Evolutionary conservation across 2,888 invertebrate genomes (phyloP), one percentile per base, ranked within the genome.

Genomic region (Oxytorus armatus): DNA sequence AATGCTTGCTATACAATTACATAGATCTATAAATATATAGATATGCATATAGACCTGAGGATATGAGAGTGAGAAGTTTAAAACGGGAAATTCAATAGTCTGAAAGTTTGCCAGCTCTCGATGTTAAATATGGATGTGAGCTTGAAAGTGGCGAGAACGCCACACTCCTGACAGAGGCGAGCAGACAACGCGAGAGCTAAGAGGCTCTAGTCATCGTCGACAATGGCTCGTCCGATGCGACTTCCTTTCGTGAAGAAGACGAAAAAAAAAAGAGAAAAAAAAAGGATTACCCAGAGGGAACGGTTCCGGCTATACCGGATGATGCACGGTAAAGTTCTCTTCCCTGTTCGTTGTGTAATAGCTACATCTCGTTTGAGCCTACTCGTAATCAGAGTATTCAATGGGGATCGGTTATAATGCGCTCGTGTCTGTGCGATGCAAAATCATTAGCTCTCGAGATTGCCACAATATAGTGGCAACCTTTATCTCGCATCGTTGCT

Each of bases 301-400:
- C 55, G 74, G 75, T 70, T 79, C 79, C 74, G 79, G 75, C 79
- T 57, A 70, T 36, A 59, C 63, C 49, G 57, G 74, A 75, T 66
- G 70, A 70, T 75, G 75, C 69, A 74, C 70, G 65, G 51, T 65
- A 75, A 70, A 70, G 61, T 49, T 44, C 59, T 59, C 70, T 79
- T 70, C 65, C 55, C 47, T 21, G 18, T 49, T 69, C 68, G 21
- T n/a, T n/a, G n/a, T 61, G 76, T 77, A 78, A 73, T 55, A 77
- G 77, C 49, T 33, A 51, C 47, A 39, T 61, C 55, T 55, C 16
- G 55, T 55, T 69, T 44, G 33, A 55, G 42, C n/a, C 11, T 11
- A 39, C 39, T 42, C 14, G 16, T 25, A 68, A 68, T 55, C 68
- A 68, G 36, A 8, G 42, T 29, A 29, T 5, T 3, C 25, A 25